Conservation (phyloP, 2,113 vertebrate genomes). For the Callocephalon fimbriatum region DNA sequence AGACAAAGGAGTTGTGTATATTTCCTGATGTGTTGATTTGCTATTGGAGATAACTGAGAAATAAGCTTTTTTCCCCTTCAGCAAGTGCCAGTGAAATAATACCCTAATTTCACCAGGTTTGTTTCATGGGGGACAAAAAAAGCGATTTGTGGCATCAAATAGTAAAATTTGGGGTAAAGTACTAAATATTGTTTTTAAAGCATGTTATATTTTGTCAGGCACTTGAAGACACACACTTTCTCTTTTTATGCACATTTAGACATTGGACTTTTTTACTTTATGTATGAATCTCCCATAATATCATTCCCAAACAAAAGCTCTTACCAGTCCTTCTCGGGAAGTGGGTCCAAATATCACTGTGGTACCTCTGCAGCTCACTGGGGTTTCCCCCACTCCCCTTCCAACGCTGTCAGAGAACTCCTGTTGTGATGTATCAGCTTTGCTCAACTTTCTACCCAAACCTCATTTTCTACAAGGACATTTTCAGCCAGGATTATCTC, state of each 20-base stretch:
- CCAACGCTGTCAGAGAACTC: fast-evolving
- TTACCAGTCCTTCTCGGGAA: neutral
- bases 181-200: neutral
- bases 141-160: neutral
- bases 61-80: neutral
- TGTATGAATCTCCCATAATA: neutral
- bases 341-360: fast-evolving
- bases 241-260: neutral
- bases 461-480: neutral
- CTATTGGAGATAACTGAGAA: neutral
- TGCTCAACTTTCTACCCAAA: neutral
- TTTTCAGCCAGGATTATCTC: neutral
- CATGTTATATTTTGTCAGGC: neutral
- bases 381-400: neutral
- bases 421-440: neutral
- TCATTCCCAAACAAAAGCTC: fast-evolving
- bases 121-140: neutral
- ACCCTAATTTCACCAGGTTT: neutral
- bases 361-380: neutral
- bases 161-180: neutral
- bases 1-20: neutral
- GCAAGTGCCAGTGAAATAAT: neutral
- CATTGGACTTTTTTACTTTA: neutral
- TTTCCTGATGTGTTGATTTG: neutral
- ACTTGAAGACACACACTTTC: neutral